A percentile compares a stretch with the other conserved stretches of the same genome.
phyloP scores from a whole-genome alignment of 2,113 vertebrate species.

The Trematomus loennbergii region DNA sequence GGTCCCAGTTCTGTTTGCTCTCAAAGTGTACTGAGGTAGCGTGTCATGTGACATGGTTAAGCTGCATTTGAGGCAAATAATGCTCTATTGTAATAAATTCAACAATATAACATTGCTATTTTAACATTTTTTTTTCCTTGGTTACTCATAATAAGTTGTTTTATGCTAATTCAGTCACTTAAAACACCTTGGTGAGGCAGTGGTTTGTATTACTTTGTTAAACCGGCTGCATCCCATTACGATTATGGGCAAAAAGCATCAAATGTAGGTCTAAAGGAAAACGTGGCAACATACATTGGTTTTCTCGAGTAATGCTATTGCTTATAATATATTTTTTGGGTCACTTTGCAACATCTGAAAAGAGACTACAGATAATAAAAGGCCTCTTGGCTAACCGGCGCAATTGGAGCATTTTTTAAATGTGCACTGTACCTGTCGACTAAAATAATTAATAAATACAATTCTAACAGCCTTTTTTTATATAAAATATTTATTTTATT shows the following conservation, averaged over 20 bases:
- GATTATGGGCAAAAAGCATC: background rate
- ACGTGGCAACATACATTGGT: background rate
- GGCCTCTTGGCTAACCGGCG: too few species aligned
- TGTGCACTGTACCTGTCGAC: too few species aligned
- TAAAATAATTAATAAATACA: too few species aligned
- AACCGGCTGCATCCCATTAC: background rate
- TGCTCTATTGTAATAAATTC: background rate
- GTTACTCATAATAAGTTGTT: background rate
- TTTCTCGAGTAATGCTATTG: too few species aligned
- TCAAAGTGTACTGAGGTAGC: background rate
- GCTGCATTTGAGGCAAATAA: background rate
- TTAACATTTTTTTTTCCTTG: background rate
- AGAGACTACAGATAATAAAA: too few species aligned
- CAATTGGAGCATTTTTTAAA: too few species aligned
- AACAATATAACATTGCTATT: background rate
- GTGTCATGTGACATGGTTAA: background rate
- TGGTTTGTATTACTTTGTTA: background rate
- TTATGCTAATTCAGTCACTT: background rate
- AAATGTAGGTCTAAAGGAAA: background rate
- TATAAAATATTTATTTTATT: too few species aligned
- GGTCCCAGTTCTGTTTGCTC: too few species aligned
- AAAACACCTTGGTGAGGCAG: background rate
- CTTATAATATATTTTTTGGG: too few species aligned
- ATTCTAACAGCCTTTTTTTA: too few species aligned
- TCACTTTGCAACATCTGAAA: too few species aligned